phyloP scores from a whole-genome alignment of 2,888 invertebrate species.

The Rotaria magnacalcarata region DNA sequence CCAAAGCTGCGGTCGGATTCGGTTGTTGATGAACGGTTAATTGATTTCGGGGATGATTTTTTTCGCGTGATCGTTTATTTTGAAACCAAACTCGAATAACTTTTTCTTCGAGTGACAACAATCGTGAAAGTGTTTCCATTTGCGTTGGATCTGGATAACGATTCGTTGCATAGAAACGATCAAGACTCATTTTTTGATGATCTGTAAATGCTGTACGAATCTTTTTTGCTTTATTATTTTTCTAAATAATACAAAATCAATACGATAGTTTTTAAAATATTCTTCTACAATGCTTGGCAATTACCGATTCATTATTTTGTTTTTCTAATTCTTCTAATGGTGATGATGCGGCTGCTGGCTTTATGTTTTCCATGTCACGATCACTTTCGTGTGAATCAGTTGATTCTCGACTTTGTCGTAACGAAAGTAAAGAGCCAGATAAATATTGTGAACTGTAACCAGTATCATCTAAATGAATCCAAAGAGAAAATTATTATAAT shows the following conservation, averaged over 20 bases:
- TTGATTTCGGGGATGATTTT: neutral
- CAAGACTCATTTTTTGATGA: constrained; percentile 41
- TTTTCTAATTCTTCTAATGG: neutral
- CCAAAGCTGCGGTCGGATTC: neutral
- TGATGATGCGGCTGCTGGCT: neutral
- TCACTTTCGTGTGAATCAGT: neutral
- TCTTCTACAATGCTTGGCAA: too few relatives aligned
- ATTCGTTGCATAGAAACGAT: constrained; percentile 39
- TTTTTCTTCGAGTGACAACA: constrained; percentile 43
- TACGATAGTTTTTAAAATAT: too few relatives aligned
- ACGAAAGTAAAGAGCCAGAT: neutral
- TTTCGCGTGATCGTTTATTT: constrained; percentile 46
- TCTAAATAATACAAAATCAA: neutral
- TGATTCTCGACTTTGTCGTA: constrained; percentile 6
- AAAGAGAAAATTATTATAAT: neutral
- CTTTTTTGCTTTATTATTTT: constrained; percentile 38
- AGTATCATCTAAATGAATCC: neutral
- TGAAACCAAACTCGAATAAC: constrained; percentile 46
- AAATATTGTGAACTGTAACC: neutral
- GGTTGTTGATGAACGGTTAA: neutral
- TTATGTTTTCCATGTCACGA: neutral
- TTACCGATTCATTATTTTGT: too few relatives aligned
- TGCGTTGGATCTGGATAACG: constrained; percentile 46
- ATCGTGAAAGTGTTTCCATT: constrained; percentile 39
- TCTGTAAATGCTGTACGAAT: constrained; percentile 44